phyloP scores from a whole-genome alignment of 2,888 invertebrate species.

The Morinoia aosen region DNA sequence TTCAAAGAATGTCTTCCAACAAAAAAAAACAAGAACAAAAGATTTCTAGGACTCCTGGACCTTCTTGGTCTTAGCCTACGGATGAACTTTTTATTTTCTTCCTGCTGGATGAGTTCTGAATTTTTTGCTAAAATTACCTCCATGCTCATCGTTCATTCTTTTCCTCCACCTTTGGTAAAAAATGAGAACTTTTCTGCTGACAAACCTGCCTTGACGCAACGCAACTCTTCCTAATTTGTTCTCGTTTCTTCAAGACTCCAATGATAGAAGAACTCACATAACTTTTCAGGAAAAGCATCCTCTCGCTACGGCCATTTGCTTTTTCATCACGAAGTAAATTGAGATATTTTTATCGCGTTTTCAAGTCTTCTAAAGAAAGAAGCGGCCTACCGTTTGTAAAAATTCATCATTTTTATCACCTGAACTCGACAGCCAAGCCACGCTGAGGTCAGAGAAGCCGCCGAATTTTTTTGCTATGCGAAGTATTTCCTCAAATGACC shows the following conservation, averaged over 20 bases:
- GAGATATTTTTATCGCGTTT: neutral
- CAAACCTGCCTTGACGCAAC: neutral
- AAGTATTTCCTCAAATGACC: neutral
- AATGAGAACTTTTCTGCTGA: neutral
- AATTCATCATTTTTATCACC: conserved; percentile 10
- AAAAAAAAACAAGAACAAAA: neutral
- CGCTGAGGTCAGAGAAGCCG: neutral
- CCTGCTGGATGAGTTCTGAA: neutral
- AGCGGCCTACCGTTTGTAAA: neutral
- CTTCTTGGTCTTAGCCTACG: neutral
- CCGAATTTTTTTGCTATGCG: neutral
- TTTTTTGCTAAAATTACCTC: neutral
- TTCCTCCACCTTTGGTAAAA: neutral
- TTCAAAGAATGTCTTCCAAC: neutral
- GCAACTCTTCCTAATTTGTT: neutral
- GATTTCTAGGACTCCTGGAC: neutral
- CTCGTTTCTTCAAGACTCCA: neutral
- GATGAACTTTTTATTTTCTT: neutral
- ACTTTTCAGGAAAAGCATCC: neutral
- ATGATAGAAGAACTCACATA: neutral
- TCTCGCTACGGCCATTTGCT: neutral
- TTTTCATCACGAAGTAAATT: neutral
- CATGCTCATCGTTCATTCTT: neutral
- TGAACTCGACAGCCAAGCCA: neutral
- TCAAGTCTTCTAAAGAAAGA: neutral